A percentile compares a stretch with the other conserved stretches of the same genome.
Evolutionary conservation across 2,888 invertebrate species (phyloP).

Genomic region (Argynnis bischoffii): DNA sequence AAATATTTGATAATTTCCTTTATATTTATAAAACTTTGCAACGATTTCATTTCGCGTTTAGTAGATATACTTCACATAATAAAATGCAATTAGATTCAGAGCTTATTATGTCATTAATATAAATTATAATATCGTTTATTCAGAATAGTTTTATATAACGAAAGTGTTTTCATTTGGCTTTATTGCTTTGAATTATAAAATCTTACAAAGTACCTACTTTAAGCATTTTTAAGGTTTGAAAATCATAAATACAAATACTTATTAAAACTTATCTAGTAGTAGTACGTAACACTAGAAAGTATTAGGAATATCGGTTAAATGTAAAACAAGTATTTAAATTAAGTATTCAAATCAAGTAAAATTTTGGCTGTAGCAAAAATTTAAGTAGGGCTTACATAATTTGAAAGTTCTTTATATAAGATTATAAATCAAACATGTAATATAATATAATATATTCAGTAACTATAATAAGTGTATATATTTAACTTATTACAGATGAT

Average conservation of each 20-base stretch:
- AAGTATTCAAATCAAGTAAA: conserved; percentile 6
- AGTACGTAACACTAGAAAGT: no score
- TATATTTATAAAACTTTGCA: neutral
- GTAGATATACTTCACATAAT: neutral
- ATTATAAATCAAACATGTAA: neutral
- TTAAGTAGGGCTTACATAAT: neutral
- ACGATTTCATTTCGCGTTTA: neutral
- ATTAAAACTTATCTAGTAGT: no score
- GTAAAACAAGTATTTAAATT: conserved; percentile 8
- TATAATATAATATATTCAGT: no score
- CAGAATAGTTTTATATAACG: no score
- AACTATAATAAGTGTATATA: neutral
- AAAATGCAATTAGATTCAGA: no score
- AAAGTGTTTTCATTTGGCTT: no score
- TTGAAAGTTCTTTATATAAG: conserved; percentile 6
- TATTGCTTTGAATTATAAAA: no score
- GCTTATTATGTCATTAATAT: no score
- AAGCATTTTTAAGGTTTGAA: no score
- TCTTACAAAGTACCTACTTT: no score
- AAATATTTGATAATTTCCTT: conserved; percentile 4
- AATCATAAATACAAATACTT: no score
- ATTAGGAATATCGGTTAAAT: neutral
- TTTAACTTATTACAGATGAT: conserved; percentile 43
- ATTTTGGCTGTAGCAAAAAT: neutral
- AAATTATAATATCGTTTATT: no score